Base-by-base conservation (phyloP, 2,113 vertebrate genomes). In the Fukomys damarensis region DNA sequence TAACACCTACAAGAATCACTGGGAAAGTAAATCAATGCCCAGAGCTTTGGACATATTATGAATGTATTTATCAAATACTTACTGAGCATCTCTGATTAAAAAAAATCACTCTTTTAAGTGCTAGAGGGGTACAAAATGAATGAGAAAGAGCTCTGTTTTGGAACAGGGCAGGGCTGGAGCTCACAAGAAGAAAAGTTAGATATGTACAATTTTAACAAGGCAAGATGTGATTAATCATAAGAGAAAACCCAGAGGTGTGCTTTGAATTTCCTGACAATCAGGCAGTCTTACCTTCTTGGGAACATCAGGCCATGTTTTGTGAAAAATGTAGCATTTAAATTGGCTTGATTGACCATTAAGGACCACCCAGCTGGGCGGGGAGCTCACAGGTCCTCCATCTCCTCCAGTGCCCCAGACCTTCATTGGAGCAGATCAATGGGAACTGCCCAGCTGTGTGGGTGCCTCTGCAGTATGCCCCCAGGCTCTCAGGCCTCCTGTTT, bases 41-140 rank as follows among this genome's bases (percentile, higher is more conserved):
- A 89, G 68, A 91, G 56, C 88, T 95, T 68, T 91, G 63, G 84
- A 86, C 17, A 77, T 56, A 76, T 93, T 93, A 83, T 91, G 28
- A 77, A 76, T 83, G 32, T n/a, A 95, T 94, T 91, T 66, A 93
- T 89, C 96, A 96, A 85, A 91, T 93, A 58, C 26, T 76, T 90
- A 89, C 61, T 19, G 35, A 91, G 61, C 12, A 63, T 58, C 54
- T 72, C 76, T 94, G 87, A 66, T 56, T 49, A 35, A 93, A 81
- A 80, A 56, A 81, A 68, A 30, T 94, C 89, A 93, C 66, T 89
- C 41, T 90, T 80, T 17, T 80, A 95, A 83, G 38, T 86, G 66
- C 83, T 86, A 43, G 74, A 89, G 80, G 86, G 14, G 19, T 43
- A 74, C 38, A 93, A 58, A 89, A 96, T 76, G 68, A 91, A 96